These are phyloP conservation scores for Drosophila affinis DNA, from an alignment of 2,888 invertebrate species.

Conservation along the genomic window DNA sequence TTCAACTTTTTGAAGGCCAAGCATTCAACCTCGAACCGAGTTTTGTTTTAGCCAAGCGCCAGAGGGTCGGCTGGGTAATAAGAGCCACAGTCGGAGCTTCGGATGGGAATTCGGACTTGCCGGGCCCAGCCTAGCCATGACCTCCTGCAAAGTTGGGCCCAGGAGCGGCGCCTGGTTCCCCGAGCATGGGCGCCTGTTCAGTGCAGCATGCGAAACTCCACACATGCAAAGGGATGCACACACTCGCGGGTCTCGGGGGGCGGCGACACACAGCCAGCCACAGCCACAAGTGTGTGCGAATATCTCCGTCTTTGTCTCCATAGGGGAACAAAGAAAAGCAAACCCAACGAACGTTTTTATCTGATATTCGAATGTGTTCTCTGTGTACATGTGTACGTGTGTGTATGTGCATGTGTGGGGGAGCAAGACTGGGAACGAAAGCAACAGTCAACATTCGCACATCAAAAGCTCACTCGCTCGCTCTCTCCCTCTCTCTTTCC, in stretches of 20 bases:
- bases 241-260: conserved; percentile 1
- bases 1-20: conserved; percentile 74
- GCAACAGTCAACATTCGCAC: conserved; percentile 35
- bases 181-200: conserved; percentile 64
- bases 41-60: conserved; percentile 26
- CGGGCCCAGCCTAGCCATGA: conserved; percentile 34
- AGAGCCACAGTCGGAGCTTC: not conserved
- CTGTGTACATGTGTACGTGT: conserved; percentile 6
- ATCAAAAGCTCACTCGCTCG: conserved; percentile 55
- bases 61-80: not conserved
- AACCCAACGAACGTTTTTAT: conserved; percentile 31
- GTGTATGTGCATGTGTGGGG: conserved; percentile 19
- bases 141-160: conserved; percentile 44
- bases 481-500: conserved; percentile 17
- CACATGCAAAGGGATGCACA: conserved; percentile 23
- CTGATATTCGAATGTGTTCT: conserved; percentile 15
- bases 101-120: not conserved
- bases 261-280: not conserved
- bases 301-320: conserved; percentile 4
- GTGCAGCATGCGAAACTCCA: conserved; percentile 54
- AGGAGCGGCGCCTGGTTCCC: not conserved
- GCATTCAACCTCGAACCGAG: conserved; percentile 53
- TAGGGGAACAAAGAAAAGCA: conserved; percentile 46
- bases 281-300: conserved; percentile 49
- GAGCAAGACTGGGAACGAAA: conserved; percentile 20